Conservation (phyloP, 2,797 vertebrate species). For the Aplochiton taeniatus region DNA sequence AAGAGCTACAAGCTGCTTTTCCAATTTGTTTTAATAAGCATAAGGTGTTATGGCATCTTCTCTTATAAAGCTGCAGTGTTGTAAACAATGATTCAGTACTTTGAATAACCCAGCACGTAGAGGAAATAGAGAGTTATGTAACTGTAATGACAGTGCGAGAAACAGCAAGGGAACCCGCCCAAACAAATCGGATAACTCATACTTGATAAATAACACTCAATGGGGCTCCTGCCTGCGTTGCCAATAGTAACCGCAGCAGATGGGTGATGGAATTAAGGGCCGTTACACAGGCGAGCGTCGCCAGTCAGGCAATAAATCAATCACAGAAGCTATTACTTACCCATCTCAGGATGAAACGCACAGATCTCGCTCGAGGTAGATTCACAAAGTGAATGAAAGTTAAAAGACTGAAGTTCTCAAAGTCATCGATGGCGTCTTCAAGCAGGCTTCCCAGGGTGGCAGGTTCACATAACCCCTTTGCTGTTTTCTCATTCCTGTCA, state of each 20-base stretch:
- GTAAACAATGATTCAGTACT: too few species aligned
- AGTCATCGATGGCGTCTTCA: too few species aligned
- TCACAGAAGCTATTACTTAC: conserved; percentile 10
- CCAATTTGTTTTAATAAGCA: too few species aligned
- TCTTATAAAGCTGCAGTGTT: too few species aligned
- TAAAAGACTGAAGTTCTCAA: too few species aligned
- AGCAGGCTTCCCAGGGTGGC: too few species aligned
- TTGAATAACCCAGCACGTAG: background rate
- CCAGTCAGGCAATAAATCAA: conserved; percentile 14
- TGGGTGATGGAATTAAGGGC: conserved; percentile 40
- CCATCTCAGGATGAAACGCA: too few species aligned
- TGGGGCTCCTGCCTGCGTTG: conserved; percentile 36
- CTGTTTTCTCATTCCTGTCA: too few species aligned
- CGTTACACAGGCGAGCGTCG: conserved; percentile 12
- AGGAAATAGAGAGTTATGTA: conserved; percentile 37
- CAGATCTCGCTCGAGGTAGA: too few species aligned
- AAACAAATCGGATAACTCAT: conserved; percentile 31
- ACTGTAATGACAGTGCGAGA: conserved; percentile 10
- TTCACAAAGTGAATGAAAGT: too few species aligned
- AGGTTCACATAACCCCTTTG: too few species aligned
- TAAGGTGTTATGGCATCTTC: too few species aligned
- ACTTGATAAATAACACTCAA: background rate
- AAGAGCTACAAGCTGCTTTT: background rate
- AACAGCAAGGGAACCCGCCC: background rate
- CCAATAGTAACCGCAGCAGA: conserved; percentile 54